Base-by-base conservation (phyloP, 37 sponge, comb jelly and placozoan genomes). In the Axinella damicornis region DNA sequence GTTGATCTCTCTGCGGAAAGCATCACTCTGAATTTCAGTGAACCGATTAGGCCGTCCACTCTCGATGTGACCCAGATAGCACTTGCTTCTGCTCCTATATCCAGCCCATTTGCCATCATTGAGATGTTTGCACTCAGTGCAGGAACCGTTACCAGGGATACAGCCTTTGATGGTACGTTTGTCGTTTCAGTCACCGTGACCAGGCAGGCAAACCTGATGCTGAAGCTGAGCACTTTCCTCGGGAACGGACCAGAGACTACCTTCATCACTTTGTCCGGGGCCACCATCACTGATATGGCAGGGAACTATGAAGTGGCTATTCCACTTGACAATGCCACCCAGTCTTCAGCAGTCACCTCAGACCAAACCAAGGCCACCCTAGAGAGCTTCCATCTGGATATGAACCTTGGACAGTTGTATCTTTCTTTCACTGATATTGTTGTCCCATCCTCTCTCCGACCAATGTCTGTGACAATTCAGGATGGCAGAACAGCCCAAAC, bases 401-500 rank as follows among this genome's bases (percentile, higher is more conserved):
- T 96, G 89, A 89, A 96, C 74, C 24, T 34, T 17, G 94, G 89
- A 17, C 67, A 69, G 22, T 65, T 96, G 22, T 19, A 56, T 0
- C 84, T 96, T 39, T 87, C 92, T 5, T 96, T 96, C 70, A 89
- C 85, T 75, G 97, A 96, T 55, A 74, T 94, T 13, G 69, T 96
- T 34, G 55, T 58, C 2, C 85, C 91, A 5, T 20, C 61, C 15
- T 75, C 86, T 16, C 57, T 93, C 53, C 20, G 38, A 2, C 69
- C 86, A 0, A 53, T 34, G 21, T 78, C 88, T 19, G 65, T 96
- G 15, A 68, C 69, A 12, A 33, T 96, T 13, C 97, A 96, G 81
- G 87, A 93, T 85, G 75, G 66, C 11, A 21, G 73, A 6, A 78
- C 88, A 33, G 88, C 87, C 25, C 30, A 85, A 0, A 62, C 68